Conservation (phyloP, 1,140 invertebrate genomes). For the Neotoxoptera formosana region DNA sequence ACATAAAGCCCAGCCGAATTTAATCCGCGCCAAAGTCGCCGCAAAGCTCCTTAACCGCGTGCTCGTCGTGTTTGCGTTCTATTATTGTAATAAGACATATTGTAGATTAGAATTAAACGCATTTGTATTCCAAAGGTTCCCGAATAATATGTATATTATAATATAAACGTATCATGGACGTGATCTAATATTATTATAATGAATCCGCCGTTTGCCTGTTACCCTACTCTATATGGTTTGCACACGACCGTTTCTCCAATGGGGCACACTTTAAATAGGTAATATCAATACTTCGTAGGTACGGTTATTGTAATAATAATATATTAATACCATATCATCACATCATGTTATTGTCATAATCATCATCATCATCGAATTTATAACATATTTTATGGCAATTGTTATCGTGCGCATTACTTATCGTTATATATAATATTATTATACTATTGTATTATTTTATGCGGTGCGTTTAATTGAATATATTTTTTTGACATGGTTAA, state of each 20-base stretch:
- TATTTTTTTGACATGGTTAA: not conserved
- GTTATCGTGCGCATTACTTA: not conserved
- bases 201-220: not conserved
- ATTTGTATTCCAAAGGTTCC: not conserved
- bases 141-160: not conserved
- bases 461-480: not conserved
- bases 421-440: not conserved
- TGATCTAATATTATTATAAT: not conserved
- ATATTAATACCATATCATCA: not conserved
- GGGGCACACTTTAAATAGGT: not conserved
- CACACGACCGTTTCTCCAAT: not conserved
- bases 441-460: not conserved
- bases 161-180: not conserved
- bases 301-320: not conserved
- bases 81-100: not conserved
- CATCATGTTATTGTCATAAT: not conserved
- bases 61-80: not conserved
- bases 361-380: too few species aligned
- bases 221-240: not conserved
- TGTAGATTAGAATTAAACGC: not conserved
- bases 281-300: not conserved
- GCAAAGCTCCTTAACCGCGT: conserved; percentile 3
- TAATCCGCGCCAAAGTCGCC: not conserved
- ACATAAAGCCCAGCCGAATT: not conserved
- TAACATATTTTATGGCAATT: too few species aligned